phyloP scores from a whole-genome alignment of 2,113 vertebrate genomes.

The Nannospalax galili region DNA sequence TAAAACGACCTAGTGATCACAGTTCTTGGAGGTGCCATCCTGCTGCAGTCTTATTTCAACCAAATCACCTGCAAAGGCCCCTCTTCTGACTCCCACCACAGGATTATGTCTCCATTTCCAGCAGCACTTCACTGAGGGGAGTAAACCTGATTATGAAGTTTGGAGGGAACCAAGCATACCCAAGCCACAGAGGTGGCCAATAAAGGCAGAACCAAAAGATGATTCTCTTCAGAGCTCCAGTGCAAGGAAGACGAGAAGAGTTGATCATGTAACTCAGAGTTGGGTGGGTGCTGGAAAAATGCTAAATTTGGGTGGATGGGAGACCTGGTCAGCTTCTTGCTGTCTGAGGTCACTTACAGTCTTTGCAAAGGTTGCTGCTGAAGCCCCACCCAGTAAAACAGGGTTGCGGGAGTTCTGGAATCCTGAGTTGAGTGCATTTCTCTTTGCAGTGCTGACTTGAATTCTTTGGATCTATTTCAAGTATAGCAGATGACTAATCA shows the following conservation, averaged over 20 bases:
- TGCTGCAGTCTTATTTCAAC: not conserved
- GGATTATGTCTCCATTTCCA: not conserved
- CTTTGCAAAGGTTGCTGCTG: not conserved
- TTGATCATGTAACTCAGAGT: not conserved
- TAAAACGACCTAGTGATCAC: not conserved
- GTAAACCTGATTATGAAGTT: not conserved
- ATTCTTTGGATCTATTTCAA: constrained; percentile 86
- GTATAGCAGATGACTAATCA: constrained; percentile 83
- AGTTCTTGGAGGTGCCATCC: not conserved
- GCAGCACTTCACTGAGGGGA: too few species aligned
- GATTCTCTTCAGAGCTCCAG: not conserved
- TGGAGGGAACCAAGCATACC: not conserved
- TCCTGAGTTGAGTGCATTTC: constrained; percentile 72
- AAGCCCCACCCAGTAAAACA: not conserved
- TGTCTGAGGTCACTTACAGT: not conserved
- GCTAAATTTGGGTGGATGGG: not conserved
- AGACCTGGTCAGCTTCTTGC: not conserved
- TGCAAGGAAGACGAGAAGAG: not conserved
- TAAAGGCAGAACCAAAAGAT: constrained; percentile 69
- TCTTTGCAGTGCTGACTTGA: constrained; percentile 74
- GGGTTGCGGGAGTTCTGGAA: constrained; percentile 64
- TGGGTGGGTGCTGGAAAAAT: not conserved
- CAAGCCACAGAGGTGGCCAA: not conserved
- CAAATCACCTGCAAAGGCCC: not conserved
- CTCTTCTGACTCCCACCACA: too few species aligned